Evolutionary conservation across 2,888 invertebrate species (phyloP), one percentile per base, ranked within the genome.

Genomic region (Rapana venosa): DNA sequence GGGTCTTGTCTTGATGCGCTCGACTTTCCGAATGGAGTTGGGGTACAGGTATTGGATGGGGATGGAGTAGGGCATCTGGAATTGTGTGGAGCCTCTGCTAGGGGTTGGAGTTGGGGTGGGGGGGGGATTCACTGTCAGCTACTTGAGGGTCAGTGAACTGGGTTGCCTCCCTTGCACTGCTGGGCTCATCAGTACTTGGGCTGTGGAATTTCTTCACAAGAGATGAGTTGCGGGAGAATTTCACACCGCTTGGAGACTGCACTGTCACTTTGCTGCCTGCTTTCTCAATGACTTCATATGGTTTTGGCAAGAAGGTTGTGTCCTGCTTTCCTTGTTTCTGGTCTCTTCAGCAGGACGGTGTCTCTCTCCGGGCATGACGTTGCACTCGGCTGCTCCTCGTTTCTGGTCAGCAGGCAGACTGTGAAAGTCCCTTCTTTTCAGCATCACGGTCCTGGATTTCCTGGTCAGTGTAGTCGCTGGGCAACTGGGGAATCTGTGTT

Each of bases 241-340:
- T 70, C 22, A 22, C 70, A 70, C 70, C 70, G 22, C 70, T 70
- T 70, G 70, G 70, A 70, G 70, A 70, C 70, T 70, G 70, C 15
- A 70, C 26, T 13, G 70, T 70, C 70, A 70, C 70, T 70, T 70
- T 70, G 70, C 70, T 70, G 70, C 70, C 70, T 70, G 70, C 70
- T 17, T 70, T 70, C 70, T 70, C 70, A 22, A 70, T 70, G 70
- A 70, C 70, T 70, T 70, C 70, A 70, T 70, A 70, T 70, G 70
- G 70, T 70, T 70, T 5, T 70, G 70, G 70, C 70, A 70, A 70
- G 70, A 70, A 70, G 22, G 70, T 5, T 70, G 70, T 70, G 70
- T 70, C 70, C 70, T 17, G 70, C 70, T 70, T 70, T 70, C 70
- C 70, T 70, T 70, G 70, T 70, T 26, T 70, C 70, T 70, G 70